Base-by-base conservation (phyloP, 1,140 invertebrate species). In the Hypothenemus hampei region DNA sequence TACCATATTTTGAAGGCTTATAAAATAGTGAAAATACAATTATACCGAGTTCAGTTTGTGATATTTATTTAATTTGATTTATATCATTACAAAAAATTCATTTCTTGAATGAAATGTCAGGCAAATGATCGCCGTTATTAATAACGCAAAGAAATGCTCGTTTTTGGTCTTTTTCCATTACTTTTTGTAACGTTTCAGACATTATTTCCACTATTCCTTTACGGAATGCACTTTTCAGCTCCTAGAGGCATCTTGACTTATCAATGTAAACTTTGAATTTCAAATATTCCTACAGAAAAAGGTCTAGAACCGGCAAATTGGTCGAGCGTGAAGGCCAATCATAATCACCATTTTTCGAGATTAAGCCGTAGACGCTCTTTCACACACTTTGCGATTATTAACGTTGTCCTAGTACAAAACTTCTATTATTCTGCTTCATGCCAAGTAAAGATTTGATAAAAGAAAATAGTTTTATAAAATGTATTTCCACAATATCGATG, bases 271-370 rank as follows among this genome's bases (percentile, higher is more conserved):
- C 24, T 29, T 29, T 29, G 11, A 11, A 29, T 11, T 29, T 29
- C n/a, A n/a, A n/a, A n/a, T n/a, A n/a, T n/a, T n/a, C n/a, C n/a
- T n/a, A n/a, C n/a, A n/a, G n/a, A n/a, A n/a, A n/a, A n/a, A n/a
- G n/a, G n/a, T n/a, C n/a, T n/a, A n/a, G n/a, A n/a, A n/a, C n/a
- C n/a, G n/a, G n/a, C n/a, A n/a, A n/a, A 49, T 37, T 31, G 19
- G 33, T 26, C 20, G 26, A 48, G n/a, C 45, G 45, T 21, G 24
- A 13, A 36, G 69, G 69, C 73, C 73, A 75, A 31, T 58, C 13
- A 15, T 29, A 29, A 29, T 29, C 24, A 11, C 24, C 24, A 29
- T 29, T 29, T 29, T 29, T 15, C n/a, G 36, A 39, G 36, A 7
- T 39, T 39, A 39, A 6, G 18, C 36, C 5, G n/a, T n/a, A n/a